Conservation (phyloP, 2,888 invertebrate genomes). For the Panorpa germanica region DNA sequence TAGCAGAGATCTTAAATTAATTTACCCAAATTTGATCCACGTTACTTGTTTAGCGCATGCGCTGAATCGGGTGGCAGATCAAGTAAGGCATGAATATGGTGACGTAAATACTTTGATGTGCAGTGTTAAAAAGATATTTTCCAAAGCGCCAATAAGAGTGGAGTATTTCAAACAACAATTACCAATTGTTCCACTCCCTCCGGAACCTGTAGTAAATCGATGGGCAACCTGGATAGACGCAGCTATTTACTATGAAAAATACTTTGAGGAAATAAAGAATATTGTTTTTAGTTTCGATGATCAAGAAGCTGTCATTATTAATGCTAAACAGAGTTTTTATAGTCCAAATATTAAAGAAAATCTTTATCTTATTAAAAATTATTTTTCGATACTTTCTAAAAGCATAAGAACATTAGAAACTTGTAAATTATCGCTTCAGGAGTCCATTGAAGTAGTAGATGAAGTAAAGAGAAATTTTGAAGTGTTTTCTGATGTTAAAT, state of each 20-base stretch:
- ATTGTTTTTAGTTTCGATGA: slow-evolving; percentile 6
- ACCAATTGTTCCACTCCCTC: slow-evolving; percentile 15
- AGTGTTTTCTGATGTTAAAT: too few species aligned
- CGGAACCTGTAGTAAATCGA: slow-evolving; percentile 16
- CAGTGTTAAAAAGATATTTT: slow-evolving; percentile 16
- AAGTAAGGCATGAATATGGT: slow-evolving; percentile 14
- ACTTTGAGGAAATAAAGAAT: slow-evolving; percentile 12
- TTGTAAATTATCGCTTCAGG: too few species aligned
- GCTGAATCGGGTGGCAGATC: slow-evolving; percentile 16
- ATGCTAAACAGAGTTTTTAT: too few species aligned
- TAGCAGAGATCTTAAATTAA: slow-evolving; percentile 13
- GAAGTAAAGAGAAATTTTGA: too few species aligned
- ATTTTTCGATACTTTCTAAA: too few species aligned
- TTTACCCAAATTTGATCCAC: slow-evolving; percentile 16
- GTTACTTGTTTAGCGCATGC: slow-evolving; percentile 18
- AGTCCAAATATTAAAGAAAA: too few species aligned
- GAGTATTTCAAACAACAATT: slow-evolving; percentile 16
- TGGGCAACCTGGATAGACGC: slow-evolving; percentile 18
- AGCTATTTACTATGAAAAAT: slow-evolving; percentile 14
- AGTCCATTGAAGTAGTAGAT: too few species aligned
- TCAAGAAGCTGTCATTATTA: slow-evolving; percentile 6
- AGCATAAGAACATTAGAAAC: too few species aligned
- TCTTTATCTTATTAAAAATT: too few species aligned
- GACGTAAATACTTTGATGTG: slow-evolving; percentile 15
- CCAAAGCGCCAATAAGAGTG: slow-evolving; percentile 15